phyloP scores from a whole-genome alignment of 1,140 invertebrate genomes.

The Leptinotarsa texana region DNA sequence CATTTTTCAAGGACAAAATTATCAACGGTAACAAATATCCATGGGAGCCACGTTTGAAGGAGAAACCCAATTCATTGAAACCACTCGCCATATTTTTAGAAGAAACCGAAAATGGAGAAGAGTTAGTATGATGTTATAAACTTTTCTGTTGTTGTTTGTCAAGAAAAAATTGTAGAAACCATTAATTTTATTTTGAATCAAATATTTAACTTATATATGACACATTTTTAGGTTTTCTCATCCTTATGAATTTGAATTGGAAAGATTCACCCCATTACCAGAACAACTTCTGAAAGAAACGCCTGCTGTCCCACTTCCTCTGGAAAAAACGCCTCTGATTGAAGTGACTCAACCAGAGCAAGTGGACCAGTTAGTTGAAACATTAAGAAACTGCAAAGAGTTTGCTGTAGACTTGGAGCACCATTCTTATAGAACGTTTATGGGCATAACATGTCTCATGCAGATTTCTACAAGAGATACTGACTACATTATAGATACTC shows the following conservation, averaged over 20 bases:
- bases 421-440: conserved; percentile 81
- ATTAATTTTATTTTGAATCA: not conserved
- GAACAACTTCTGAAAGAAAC: conserved; percentile 57
- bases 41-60: conserved; percentile 81
- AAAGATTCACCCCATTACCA: conserved; percentile 65
- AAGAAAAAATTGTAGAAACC: too few relatives aligned
- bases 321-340: conserved; percentile 69
- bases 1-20: conserved; percentile 82
- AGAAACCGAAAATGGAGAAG: conserved; percentile 61
- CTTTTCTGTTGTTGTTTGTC: too few relatives aligned
- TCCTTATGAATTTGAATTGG: conserved; percentile 88
- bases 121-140: conserved; percentile 37
- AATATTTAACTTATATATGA: not conserved
- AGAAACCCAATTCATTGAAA: conserved; percentile 88
- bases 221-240: conserved; percentile 71
- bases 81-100: conserved; percentile 76
- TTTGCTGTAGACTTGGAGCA: conserved; percentile 90
- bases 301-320: conserved; percentile 54
- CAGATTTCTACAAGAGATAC: conserved; percentile 87
- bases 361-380: conserved; percentile 68
- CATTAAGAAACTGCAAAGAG: conserved; percentile 69
- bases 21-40: conserved; percentile 76
- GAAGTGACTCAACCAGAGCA: conserved; percentile 70
- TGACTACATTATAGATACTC: conserved; percentile 92
- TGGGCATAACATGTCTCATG: conserved; percentile 88